Base-by-base conservation (phyloP, 2,113 vertebrate species). In the Hippocampus zosterae region DNA sequence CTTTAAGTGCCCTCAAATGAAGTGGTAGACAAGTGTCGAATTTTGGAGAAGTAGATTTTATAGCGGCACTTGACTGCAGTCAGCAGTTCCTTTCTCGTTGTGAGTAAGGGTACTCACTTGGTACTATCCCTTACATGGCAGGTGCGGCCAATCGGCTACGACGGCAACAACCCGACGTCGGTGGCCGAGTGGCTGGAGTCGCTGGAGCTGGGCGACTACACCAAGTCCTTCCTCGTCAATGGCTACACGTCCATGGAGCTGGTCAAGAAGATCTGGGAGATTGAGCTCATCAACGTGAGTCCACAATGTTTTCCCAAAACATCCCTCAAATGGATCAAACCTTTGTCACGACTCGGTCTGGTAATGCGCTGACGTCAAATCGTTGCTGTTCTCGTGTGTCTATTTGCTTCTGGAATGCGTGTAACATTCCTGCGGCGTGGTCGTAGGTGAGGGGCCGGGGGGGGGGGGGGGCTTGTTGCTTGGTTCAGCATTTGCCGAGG, bases 211-310 rank as follows among this genome's bases (percentile, higher is more conserved):
- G 95, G 95, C 27, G 97, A 98, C 91, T 98, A 98, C 93, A 98
- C 96, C 81, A 98, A 98, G 91, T 92, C 95, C 74, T 98, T 98
- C 88, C 95, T 98, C 76, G 93, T 98, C 86, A 98, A 98, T 50
- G 96, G 97, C 74, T 98, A 98, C 91, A 98, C 96, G 8, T 98
- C 96, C 75, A 97, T 98, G 96, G 97, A 98, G 85, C 94, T 98
- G 81, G 94, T 98, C 77, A 98, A 98, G 92, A 98, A 98, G 92
- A 96, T 98, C 89, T 98, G 97, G 97, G 97, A 98, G 80, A 96
- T 98, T 68, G 97, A 98, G 88, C 94, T 98, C 90, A 96, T 98
- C 84, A 98, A 98, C 61, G 97, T 98, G 90, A 97, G 96, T 91
- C 55, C 19, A 7, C 2, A 0, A 1, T 5, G 19, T n/a, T 23